Conservation (phyloP, 2,113 vertebrate species). For the Theristicus caerulescens region DNA sequence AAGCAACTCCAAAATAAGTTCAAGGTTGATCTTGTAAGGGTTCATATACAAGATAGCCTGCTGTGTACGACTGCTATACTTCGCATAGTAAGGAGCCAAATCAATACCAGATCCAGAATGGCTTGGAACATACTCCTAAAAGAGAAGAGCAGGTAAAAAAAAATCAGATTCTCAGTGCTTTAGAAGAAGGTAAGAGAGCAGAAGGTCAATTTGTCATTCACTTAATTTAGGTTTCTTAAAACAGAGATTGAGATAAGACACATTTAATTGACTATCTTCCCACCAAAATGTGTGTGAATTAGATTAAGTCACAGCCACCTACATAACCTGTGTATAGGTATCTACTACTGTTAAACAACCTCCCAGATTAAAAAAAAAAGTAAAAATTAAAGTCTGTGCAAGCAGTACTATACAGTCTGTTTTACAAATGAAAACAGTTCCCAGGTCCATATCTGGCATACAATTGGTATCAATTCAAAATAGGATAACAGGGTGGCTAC, state of each 20-base stretch:
- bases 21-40: constrained; percentile 95
- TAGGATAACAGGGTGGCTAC: not conserved
- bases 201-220: not conserved
- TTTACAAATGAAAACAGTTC: not conserved
- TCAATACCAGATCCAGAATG: constrained; percentile 72
- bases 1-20: constrained; percentile 89
- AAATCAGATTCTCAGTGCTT: not conserved
- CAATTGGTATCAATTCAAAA: not conserved
- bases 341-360: not conserved
- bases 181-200: not conserved
- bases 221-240: not conserved
- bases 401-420: not conserved
- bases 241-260: not conserved
- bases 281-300: not conserved
- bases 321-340: not conserved
- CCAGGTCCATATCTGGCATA: not conserved
- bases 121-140: constrained; percentile 83
- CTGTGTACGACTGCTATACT: constrained; percentile 87
- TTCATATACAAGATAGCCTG: constrained; percentile 92
- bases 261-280: not conserved
- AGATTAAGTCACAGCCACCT: not conserved
- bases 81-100: constrained; percentile 81
- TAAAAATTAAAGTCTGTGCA: not conserved
- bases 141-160: not conserved
- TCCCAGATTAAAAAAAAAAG: not conserved